Percentiles rank a stretch among this genome's conserved stretches.
These are phyloP conservation scores for Cataglyphis altisquamis DNA, from an alignment of 2,888 invertebrate genomes.

Conservation along the genomic window DNA sequence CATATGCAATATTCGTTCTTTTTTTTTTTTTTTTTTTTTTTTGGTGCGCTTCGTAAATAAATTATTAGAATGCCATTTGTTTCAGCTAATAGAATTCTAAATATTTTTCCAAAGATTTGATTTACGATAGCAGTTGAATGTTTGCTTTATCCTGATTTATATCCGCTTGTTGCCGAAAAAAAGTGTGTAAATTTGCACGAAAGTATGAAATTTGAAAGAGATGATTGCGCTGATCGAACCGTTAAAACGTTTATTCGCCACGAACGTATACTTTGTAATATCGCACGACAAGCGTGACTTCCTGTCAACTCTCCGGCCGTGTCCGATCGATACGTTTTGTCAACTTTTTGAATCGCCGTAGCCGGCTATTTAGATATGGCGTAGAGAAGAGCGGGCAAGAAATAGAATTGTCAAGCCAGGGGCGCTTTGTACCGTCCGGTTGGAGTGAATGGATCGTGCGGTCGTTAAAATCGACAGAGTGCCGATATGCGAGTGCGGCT, in stretches of 20 bases:
- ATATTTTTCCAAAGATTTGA: not conserved
- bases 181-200: not conserved
- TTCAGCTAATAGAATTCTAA: not conserved
- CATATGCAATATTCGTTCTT: not conserved
- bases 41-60: not conserved
- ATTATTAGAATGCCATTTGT: not conserved
- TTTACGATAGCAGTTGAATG: not conserved
- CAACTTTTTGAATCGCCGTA: constrained; percentile 49
- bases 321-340: constrained; percentile 53
- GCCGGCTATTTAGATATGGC: constrained; percentile 47
- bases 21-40: not conserved
- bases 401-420: constrained; percentile 55
- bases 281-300: constrained; percentile 46
- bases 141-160: not conserved
- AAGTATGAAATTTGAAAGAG: not conserved
- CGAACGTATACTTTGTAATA: constrained; percentile 26
- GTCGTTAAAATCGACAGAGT: constrained; percentile 58
- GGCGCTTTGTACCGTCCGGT: constrained; percentile 41
- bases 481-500: constrained; percentile 53
- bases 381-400: constrained; percentile 37
- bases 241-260: constrained; percentile 19
- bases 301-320: constrained; percentile 36
- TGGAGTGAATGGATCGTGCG: constrained; percentile 53
- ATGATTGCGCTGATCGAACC: not conserved
- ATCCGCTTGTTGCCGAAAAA: not conserved